A percentile compares a stretch with the other conserved stretches of the same genome.
phyloP scores from a whole-genome alignment of 1,140 invertebrate species.

The Thaumatotibia leucotreta region DNA sequence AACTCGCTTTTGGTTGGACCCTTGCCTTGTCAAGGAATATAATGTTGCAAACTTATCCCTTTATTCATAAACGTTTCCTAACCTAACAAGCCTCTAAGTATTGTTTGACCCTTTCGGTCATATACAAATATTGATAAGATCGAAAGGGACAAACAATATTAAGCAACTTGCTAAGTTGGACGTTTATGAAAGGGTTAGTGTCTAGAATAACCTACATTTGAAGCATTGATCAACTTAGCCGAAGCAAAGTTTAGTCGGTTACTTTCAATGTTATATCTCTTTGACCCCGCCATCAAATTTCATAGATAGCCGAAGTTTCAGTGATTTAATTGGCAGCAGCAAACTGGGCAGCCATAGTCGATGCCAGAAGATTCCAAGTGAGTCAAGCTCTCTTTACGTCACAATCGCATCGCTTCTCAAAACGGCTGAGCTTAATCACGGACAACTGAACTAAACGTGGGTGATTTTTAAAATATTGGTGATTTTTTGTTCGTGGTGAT shows the following conservation, averaged over 20 bases:
- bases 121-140: no score
- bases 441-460: background rate
- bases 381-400: constrained; percentile 20
- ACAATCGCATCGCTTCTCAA: constrained; percentile 17
- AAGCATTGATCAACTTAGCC: background rate
- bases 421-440: background rate
- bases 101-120: no score
- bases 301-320: background rate
- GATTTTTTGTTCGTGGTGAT: no score
- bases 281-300: background rate
- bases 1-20: no score
- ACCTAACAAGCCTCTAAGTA: no score
- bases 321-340: constrained; percentile 17
- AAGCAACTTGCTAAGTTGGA: no score
- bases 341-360: constrained; percentile 22
- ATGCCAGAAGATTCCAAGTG: constrained; percentile 22
- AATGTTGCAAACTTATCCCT: no score
- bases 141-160: no score
- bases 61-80: no score
- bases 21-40: no score
- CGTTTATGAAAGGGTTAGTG: no score
- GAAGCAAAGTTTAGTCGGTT: background rate
- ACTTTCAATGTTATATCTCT: constrained; percentile 7
- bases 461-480: background rate
- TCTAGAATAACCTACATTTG: background rate